Evolutionary conservation across 2,113 vertebrate genomes (phyloP).

Genomic region (Myodes glareolus): DNA sequence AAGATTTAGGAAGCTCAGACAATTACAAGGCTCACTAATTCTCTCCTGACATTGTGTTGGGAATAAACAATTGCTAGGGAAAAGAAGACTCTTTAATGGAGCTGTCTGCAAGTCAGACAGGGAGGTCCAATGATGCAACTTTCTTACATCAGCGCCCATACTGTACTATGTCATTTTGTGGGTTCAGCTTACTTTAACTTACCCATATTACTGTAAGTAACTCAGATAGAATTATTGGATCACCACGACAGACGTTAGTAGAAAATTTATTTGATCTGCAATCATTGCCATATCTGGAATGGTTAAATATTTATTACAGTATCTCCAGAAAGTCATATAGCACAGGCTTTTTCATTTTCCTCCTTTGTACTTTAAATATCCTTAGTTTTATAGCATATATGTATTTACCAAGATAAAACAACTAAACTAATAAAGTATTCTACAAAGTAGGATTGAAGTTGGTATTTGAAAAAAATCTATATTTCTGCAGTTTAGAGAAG

Average conservation of each 20-base stretch:
- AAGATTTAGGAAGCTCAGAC: not conserved
- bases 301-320: no score
- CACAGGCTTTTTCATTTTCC: not conserved
- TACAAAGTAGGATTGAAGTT: not conserved
- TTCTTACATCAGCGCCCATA: not conserved
- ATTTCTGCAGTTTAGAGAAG: not conserved
- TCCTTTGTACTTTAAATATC: not conserved
- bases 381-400: not conserved
- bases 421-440: not conserved
- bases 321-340: not conserved
- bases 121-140: not conserved
- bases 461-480: not conserved
- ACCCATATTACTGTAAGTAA: not conserved
- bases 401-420: not conserved
- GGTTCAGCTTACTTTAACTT: not conserved
- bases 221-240: not conserved
- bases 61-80: not conserved
- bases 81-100: not conserved
- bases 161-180: not conserved
- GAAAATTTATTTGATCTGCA: not conserved
- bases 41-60: not conserved
- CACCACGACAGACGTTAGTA: no score
- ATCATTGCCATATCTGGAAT: not conserved
- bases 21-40: not conserved
- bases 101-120: not conserved